These are phyloP conservation scores for Pantala flavescens DNA, from an alignment of 1,140 invertebrate species.

Conservation along the genomic window DNA sequence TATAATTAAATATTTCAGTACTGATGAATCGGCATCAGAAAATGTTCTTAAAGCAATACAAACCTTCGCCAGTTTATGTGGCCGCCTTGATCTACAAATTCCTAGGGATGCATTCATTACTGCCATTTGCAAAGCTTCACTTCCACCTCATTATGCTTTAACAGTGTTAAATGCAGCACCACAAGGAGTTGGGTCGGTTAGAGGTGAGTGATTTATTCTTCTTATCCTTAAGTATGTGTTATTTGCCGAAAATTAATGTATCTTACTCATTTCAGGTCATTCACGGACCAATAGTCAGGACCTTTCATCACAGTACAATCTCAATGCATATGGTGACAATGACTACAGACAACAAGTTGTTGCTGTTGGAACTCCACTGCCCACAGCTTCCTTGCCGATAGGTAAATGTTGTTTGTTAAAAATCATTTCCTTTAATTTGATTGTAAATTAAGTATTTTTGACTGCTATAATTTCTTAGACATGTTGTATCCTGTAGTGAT, in stretches of 20 bases:
- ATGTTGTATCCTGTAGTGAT: too few species aligned
- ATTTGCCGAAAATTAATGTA: slow-evolving; percentile 17
- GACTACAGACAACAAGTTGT: slow-evolving; percentile 84
- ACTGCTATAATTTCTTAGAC: background rate
- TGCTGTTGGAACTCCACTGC: slow-evolving; percentile 82
- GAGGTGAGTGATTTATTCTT: slow-evolving; percentile 26
- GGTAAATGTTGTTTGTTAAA: slow-evolving; percentile 33
- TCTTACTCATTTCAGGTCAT: slow-evolving; percentile 27
- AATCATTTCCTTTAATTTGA: slow-evolving; percentile 13
- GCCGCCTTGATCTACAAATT: slow-evolving; percentile 55
- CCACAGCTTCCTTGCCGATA: slow-evolving; percentile 65
- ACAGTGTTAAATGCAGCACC: slow-evolving; percentile 63
- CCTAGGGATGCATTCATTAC: slow-evolving; percentile 88
- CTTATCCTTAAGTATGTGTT: slow-evolving; percentile 22
- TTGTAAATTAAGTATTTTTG: slow-evolving; percentile 2
- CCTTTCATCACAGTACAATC: slow-evolving; percentile 36
- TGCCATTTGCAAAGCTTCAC: slow-evolving; percentile 84
- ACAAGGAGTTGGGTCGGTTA: slow-evolving; percentile 36
- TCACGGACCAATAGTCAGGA: slow-evolving; percentile 37
- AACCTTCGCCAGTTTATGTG: slow-evolving; percentile 71
- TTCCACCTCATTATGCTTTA: slow-evolving; percentile 90
- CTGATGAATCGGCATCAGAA: slow-evolving; percentile 82
- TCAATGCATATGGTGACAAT: slow-evolving; percentile 33
- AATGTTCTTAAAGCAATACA: slow-evolving; percentile 85
- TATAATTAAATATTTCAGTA: slow-evolving; percentile 41